A percentile compares a stretch with the other conserved stretches of the same genome.
Evolutionary conservation across 2,797 vertebrate genomes (phyloP).

Genomic region (Sebastes hubbsi): DNA sequence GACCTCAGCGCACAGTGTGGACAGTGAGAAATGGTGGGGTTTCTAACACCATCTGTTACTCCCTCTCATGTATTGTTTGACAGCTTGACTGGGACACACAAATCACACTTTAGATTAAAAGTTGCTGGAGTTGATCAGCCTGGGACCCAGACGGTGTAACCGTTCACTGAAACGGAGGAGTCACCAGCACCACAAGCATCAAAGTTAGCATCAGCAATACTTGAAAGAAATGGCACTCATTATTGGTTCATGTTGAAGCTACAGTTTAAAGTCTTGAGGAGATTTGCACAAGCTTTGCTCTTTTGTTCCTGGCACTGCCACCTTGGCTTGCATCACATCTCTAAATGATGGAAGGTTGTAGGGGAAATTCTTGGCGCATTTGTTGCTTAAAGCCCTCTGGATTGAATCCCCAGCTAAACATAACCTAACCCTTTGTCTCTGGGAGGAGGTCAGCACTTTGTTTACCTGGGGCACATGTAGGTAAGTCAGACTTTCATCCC

Average conservation of each 20-base stretch:
- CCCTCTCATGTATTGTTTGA: background rate
- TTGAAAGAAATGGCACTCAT: background rate
- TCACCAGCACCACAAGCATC: background rate
- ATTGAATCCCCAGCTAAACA: background rate
- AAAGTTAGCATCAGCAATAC: background rate
- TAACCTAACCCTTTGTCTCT: background rate
- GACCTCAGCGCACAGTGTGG: background rate
- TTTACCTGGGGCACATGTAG: background rate
- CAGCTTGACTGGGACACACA: background rate
- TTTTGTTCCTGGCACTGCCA: background rate
- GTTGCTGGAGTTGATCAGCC: background rate
- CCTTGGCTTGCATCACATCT: background rate
- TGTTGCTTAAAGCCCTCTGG: background rate
- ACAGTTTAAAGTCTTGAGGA: background rate
- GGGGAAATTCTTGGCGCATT: background rate
- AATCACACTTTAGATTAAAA: background rate
- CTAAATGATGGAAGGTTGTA: background rate
- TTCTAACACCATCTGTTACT: background rate
- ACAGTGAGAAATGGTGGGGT: background rate
- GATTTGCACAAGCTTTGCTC: background rate
- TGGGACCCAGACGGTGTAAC: background rate
- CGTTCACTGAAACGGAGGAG: background rate
- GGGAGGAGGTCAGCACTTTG: background rate
- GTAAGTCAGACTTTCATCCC: background rate
- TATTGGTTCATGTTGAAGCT: constrained; percentile 8